These are phyloP conservation scores for Oceanodroma tethys DNA, from an alignment of 2,113 vertebrate species.

Conservation along the genomic window DNA sequence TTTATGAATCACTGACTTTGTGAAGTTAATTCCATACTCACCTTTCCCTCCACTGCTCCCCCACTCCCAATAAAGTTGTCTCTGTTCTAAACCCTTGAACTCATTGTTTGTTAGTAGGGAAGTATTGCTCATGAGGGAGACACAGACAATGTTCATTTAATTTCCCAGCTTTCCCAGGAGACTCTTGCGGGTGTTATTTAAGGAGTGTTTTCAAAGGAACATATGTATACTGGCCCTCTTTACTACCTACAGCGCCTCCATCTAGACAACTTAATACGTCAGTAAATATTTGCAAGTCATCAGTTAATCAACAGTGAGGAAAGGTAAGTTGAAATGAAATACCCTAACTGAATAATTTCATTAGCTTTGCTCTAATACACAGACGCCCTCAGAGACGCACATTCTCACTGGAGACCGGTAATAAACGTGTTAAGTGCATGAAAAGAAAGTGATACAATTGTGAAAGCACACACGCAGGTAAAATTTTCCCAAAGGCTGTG, in stretches of 20 bases:
- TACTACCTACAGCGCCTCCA: neutral
- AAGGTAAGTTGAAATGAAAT: slow-evolving; percentile 10
- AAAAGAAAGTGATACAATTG: slow-evolving; percentile 55
- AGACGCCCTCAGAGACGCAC: slow-evolving; percentile 1
- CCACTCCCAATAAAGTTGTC: neutral
- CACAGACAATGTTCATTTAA: slow-evolving; percentile 29
- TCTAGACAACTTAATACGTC: neutral
- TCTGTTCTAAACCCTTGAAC: slow-evolving; percentile 34
- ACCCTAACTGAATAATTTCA: neutral
- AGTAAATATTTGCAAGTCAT: slow-evolving; percentile 46
- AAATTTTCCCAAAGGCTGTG: slow-evolving; percentile 58
- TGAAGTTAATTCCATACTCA: slow-evolving; percentile 45
- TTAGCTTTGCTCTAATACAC: slow-evolving; percentile 34
- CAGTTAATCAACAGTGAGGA: slow-evolving; percentile 18
- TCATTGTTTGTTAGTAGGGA: slow-evolving; percentile 51
- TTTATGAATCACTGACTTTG: slow-evolving; percentile 40
- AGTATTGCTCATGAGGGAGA: slow-evolving; percentile 57
- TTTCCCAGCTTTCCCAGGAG: slow-evolving; percentile 44
- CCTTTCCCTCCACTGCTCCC: neutral
- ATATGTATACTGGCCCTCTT: neutral
- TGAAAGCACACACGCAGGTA: slow-evolving; percentile 17
- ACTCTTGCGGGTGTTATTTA: neutral
- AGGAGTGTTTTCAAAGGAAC: slow-evolving; percentile 8
- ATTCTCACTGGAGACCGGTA: slow-evolving; percentile 30
- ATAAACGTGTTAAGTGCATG: slow-evolving; percentile 51